Conservation (phyloP, 2,113 vertebrate genomes). For the Eurystomus gularis region DNA sequence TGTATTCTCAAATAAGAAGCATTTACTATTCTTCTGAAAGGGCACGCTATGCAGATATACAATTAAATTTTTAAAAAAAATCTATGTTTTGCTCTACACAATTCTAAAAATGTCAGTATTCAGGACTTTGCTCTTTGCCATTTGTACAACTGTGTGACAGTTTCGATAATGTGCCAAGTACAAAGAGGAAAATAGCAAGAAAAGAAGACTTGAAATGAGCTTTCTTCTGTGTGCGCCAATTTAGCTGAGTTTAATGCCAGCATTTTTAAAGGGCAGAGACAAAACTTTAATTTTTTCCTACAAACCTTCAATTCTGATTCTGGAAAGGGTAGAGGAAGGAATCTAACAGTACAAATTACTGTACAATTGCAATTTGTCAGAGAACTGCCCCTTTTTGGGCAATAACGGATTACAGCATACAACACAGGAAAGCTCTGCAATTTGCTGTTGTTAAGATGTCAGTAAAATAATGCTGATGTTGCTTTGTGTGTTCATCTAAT, state of each 20-base stretch:
- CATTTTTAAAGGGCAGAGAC: not conserved
- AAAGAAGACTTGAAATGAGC: not conserved
- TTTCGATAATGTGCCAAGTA: not conserved
- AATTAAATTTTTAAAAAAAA: not conserved
- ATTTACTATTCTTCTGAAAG: not conserved
- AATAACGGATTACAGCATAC: not conserved
- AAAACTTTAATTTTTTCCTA: conserved; percentile 3
- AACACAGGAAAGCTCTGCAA: not conserved
- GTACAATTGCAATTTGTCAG: not conserved
- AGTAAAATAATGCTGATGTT: not conserved
- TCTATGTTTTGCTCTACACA: not conserved
- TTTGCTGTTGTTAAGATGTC: not conserved
- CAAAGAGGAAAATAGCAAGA: not conserved
- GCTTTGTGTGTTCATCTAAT: not conserved
- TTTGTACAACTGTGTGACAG: not conserved
- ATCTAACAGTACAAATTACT: not conserved
- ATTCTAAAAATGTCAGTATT: not conserved
- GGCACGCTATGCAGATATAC: not conserved
- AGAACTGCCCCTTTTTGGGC: not conserved
- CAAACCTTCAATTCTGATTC: conserved; percentile 6
- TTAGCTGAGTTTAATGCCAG: not conserved
- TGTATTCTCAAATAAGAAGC: not conserved
- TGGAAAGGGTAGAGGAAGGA: not conserved
- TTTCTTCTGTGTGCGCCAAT: not conserved
- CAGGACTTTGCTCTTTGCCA: not conserved